Conservation (phyloP, 1,140 invertebrate genomes). For the Solenopsis invicta region DNA sequence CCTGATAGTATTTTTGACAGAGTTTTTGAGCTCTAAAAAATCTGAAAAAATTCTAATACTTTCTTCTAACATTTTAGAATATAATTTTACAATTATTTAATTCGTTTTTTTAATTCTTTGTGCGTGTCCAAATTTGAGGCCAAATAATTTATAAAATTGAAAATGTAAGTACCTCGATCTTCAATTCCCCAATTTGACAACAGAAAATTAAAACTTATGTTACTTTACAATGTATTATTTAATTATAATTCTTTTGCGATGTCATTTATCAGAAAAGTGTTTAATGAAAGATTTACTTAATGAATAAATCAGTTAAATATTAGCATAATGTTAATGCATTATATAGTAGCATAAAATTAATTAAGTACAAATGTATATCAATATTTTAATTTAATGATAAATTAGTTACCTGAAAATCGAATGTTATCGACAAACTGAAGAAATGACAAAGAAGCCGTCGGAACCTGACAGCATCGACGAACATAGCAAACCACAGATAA, state of each 20-base stretch:
- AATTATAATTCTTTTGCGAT: not conserved
- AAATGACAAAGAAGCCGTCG: not conserved
- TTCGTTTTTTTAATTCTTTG: too few species aligned
- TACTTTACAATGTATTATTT: not conserved
- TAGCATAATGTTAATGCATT: not conserved
- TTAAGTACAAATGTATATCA: not conserved
- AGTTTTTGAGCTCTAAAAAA: too few species aligned
- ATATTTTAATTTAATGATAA: not conserved
- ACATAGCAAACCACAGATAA: not conserved
- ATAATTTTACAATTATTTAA: too few species aligned
- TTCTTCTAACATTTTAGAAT: too few species aligned
- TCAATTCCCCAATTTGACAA: too few species aligned
- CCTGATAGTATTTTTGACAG: too few species aligned
- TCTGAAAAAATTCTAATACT: too few species aligned
- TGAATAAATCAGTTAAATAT: not conserved
- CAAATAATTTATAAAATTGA: too few species aligned
- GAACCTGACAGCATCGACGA: not conserved
- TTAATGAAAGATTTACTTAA: not conserved
- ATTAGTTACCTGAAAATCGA: constrained; percentile 5
- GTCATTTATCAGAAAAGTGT: not conserved
- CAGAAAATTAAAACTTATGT: not conserved
- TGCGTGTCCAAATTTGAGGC: too few species aligned
- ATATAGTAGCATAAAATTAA: not conserved
- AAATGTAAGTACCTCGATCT: too few species aligned
- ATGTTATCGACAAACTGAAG: not conserved